Evolutionary conservation across 2,888 invertebrate species (phyloP).

Genomic region (Drosophila merina): DNA sequence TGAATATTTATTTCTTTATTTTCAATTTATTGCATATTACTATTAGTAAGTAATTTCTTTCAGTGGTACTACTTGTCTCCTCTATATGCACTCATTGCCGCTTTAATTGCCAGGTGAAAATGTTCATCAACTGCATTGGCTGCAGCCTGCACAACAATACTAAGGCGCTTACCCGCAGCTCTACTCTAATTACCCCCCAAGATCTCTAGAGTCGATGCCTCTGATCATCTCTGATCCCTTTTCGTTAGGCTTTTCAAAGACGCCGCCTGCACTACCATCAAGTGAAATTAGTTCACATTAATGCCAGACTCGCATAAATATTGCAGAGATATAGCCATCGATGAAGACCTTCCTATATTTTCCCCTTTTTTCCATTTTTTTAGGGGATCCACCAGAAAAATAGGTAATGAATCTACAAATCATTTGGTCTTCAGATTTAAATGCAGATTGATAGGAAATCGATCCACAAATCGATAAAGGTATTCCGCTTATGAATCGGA

Average conservation of each 20-base stretch:
- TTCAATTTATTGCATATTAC: background rate
- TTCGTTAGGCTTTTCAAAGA: slow-evolving; percentile 28
- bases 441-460: too few relatives aligned
- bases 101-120: slow-evolving; percentile 66
- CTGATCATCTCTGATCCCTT: slow-evolving; percentile 47
- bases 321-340: too few relatives aligned
- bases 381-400: too few relatives aligned
- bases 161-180: slow-evolving; percentile 66
- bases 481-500: too few relatives aligned
- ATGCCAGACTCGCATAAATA: too few relatives aligned
- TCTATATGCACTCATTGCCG: slow-evolving; percentile 63
- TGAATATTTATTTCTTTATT: too few relatives aligned
- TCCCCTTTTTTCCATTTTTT: too few relatives aligned
- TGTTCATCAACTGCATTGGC: slow-evolving; percentile 43
- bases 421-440: too few relatives aligned
- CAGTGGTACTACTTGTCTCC: slow-evolving; percentile 35
- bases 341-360: too few relatives aligned
- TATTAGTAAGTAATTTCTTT: background rate
- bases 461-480: too few relatives aligned
- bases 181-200: slow-evolving; percentile 63
- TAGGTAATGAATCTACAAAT: too few relatives aligned
- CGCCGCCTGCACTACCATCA: slow-evolving; percentile 36
- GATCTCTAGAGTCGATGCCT: slow-evolving; percentile 42
- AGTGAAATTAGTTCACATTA: slow-evolving; percentile 42
- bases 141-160: slow-evolving; percentile 17